A percentile compares a stretch with the other conserved stretches of the same genome.
These are phyloP conservation scores for Limnephilus rhombicus DNA, from an alignment of 2,888 invertebrate genomes.

Conservation along the genomic window DNA sequence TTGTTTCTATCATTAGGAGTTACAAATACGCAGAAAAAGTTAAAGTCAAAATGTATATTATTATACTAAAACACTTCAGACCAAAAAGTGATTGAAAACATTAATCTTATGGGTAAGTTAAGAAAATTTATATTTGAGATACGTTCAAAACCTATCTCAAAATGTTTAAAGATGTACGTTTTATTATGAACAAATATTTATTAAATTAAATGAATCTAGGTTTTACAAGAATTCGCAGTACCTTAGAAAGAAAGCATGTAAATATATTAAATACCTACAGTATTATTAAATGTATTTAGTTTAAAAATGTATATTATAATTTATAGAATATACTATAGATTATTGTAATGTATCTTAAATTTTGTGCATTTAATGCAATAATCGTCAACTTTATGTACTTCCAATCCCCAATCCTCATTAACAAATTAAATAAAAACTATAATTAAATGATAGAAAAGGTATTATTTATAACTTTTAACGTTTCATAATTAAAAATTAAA, in stretches of 20 bases:
- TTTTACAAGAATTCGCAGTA: not conserved
- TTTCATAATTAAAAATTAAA: not conserved
- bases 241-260: not conserved
- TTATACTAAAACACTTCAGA: not conserved
- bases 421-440: not conserved
- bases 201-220: not conserved
- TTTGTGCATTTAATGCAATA: not conserved
- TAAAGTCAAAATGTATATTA: not conserved
- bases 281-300: not conserved
- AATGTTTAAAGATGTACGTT: not conserved
- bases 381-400: not conserved
- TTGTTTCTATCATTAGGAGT: too few species aligned
- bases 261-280: not conserved
- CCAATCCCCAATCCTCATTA: not conserved
- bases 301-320: not conserved
- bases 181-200: not conserved
- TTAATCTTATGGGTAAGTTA: not conserved
- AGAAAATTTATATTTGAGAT: not conserved
- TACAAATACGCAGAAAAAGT: not conserved
- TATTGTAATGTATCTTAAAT: not conserved
- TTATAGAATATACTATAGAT: not conserved
- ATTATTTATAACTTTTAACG: not conserved
- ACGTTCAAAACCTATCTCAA: not conserved
- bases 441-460: not conserved
- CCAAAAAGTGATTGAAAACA: not conserved